Base-by-base conservation (phyloP, 2,888 invertebrate species). In the Temnothorax unifasciatus region DNA sequence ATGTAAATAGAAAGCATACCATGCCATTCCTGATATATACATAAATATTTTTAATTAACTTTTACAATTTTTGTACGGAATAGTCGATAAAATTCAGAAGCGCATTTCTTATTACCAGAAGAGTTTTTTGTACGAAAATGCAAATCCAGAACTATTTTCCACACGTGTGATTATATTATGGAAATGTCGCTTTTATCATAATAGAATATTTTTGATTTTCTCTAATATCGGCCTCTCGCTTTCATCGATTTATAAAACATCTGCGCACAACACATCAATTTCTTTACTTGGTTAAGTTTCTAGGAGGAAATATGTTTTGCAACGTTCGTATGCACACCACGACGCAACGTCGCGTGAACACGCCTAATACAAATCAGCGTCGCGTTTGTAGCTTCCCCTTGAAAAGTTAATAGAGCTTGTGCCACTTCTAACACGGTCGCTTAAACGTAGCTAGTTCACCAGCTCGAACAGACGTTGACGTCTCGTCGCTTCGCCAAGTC, bases 381-480 rank as follows among this genome's bases (percentile, higher is more conserved):
- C n/a, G 71, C 54, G 50, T 63, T 77, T 63, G 69, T 54, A 44
- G 61, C 41, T 63, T 68, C n/a, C 8, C 47, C 57, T 83, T 88
- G 88, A 87, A 87, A 89, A 89, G 86, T 89, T 88, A 87, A 89
- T 88, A 88, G 85, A 83, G 85, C 79, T 83, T 84, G 83, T 71
- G 82, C 82, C 85, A 83, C 82, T 54, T 83, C 71, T 83, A 69
- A 71, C 47, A 47, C 52, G 52, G 57, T 64, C 50, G 50, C 29
- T 66, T 84, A 82, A 84, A 75, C 61, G 61, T 52, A 76, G 41
- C 52, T 74, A 74, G 41, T 34, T 73, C 29, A 52, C 63, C n/a
- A 9, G 54, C 77, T 52, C 44, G 64, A 75, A 44, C 52, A 47
- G 57, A 82, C 61, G 73, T 54, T 63, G 50, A 71, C 74, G 44